These are phyloP conservation scores for Abramis brama DNA, from an alignment of 2,113 vertebrate genomes.

Conservation along the genomic window DNA sequence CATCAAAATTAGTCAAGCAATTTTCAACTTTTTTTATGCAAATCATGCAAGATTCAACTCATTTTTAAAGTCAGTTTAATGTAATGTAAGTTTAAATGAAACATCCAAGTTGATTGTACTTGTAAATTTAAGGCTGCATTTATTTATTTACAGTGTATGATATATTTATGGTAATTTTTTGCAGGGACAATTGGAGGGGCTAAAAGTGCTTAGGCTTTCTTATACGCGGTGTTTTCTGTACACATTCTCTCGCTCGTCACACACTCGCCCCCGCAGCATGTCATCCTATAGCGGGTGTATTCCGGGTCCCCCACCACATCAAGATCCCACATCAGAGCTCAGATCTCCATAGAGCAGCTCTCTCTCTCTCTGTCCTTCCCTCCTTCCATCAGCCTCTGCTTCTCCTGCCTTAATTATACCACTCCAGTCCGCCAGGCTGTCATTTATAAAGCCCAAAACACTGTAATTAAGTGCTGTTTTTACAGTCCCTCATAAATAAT, in stretches of 20 bases:
- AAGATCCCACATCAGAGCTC: constrained; percentile 59
- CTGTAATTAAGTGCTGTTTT: constrained; percentile 81
- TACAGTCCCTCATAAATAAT: constrained; percentile 81
- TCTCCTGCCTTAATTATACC: constrained; percentile 78
- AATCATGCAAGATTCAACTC: no score
- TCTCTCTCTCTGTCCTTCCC: constrained; percentile 24
- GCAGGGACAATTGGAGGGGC: no score
- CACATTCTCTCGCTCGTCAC: not conserved
- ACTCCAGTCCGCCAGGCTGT: constrained; percentile 75
- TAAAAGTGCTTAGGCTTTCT: not conserved
- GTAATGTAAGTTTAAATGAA: no score
- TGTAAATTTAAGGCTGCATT: no score
- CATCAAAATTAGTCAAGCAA: no score
- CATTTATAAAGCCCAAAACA: constrained; percentile 80
- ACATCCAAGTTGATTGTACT: no score
- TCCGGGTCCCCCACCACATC: constrained; percentile 74
- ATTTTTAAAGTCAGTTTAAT: no score
- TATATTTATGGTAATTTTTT: not conserved
- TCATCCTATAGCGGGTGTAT: constrained; percentile 58
- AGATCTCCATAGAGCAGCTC: constrained; percentile 29
- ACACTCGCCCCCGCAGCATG: constrained; percentile 55
- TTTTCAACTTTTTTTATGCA: no score
- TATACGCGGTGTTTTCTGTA: not conserved
- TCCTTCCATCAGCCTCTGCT: constrained; percentile 61
- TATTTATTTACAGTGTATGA: no score